Conservation (phyloP, 1,140 invertebrate species). For the Nasonia giraulti region DNA sequence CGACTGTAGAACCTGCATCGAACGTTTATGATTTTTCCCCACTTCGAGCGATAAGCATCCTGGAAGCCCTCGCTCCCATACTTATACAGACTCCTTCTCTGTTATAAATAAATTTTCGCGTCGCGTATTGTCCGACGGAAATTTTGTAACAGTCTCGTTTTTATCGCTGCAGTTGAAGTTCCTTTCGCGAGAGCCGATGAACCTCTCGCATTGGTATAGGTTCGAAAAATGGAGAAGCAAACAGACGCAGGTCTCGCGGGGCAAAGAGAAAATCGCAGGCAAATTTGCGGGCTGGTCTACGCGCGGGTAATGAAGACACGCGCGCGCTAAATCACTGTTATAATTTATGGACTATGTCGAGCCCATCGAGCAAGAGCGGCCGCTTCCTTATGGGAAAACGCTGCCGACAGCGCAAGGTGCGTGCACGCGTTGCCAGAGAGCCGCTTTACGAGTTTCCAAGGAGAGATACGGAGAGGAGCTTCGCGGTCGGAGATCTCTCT, state of each 20-base stretch:
- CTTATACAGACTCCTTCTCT: background rate
- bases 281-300: background rate
- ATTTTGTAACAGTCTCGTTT: background rate
- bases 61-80: background rate
- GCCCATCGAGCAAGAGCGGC: background rate
- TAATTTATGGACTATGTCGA: constrained; percentile 31
- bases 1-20: constrained; percentile 6
- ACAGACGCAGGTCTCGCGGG: too few relatives aligned
- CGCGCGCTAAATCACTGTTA: constrained; percentile 28
- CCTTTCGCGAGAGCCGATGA: too few relatives aligned
- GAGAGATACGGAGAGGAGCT: too few relatives aligned
- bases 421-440: too few relatives aligned
- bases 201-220: too few relatives aligned
- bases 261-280: background rate
- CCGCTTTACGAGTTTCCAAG: background rate
- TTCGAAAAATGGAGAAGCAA: too few relatives aligned
- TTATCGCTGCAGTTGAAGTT: too few relatives aligned
- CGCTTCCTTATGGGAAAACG: background rate
- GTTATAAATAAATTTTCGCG: background rate
- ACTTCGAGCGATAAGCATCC: constrained; percentile 1
- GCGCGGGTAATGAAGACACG: constrained; percentile 22
- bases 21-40: constrained; percentile 15
- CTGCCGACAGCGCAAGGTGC: too few relatives aligned
- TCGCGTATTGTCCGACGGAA: background rate
- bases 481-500: too few relatives aligned